Percentiles rank a stretch among this genome's conserved stretches.
These are phyloP conservation scores for Harlomillsia oculata DNA, from an alignment of 1,140 invertebrate genomes.

Conservation along the genomic window DNA sequence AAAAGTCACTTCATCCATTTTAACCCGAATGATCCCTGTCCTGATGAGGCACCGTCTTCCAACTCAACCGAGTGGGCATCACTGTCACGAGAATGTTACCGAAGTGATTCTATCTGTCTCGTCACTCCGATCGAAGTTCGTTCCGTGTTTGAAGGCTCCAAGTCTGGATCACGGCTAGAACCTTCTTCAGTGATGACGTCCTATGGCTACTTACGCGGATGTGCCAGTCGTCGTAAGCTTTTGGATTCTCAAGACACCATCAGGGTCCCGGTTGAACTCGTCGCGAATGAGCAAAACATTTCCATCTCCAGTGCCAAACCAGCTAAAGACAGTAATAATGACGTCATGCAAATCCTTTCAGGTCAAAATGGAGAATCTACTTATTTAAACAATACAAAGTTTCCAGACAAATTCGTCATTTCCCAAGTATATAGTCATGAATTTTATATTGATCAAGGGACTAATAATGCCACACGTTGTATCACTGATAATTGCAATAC, in stretches of 20 bases:
- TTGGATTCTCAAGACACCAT: conserved; percentile 15
- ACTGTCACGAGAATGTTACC: conserved; percentile 9
- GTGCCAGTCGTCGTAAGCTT: conserved; percentile 25
- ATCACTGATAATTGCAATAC: conserved; percentile 31
- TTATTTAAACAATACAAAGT: conserved; percentile 6
- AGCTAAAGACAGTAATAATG: conserved; percentile 3
- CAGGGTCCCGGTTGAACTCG: neutral
- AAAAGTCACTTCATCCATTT: conserved; percentile 31
- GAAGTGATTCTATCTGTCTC: conserved; percentile 29
- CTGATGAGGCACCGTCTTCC: conserved; percentile 1
- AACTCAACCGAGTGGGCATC: conserved; percentile 17
- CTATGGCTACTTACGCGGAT: conserved; percentile 25
- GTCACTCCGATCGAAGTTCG: conserved; percentile 25
- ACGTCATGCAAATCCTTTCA: neutral
- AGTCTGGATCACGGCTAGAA: conserved; percentile 19
- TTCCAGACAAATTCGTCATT: conserved; percentile 22
- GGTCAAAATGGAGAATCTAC: neutral
- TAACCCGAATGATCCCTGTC: conserved; percentile 24
- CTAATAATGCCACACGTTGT: conserved; percentile 25
- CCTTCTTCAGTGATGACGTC: neutral
- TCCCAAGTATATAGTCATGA: conserved; percentile 23
- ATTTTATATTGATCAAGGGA: conserved; percentile 31
- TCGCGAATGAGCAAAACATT: neutral
- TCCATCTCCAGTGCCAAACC: neutral
- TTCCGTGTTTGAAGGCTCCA: conserved; percentile 19